phyloP scores from a whole-genome alignment of 2,797 vertebrate species.

The Sardinella longiceps region DNA sequence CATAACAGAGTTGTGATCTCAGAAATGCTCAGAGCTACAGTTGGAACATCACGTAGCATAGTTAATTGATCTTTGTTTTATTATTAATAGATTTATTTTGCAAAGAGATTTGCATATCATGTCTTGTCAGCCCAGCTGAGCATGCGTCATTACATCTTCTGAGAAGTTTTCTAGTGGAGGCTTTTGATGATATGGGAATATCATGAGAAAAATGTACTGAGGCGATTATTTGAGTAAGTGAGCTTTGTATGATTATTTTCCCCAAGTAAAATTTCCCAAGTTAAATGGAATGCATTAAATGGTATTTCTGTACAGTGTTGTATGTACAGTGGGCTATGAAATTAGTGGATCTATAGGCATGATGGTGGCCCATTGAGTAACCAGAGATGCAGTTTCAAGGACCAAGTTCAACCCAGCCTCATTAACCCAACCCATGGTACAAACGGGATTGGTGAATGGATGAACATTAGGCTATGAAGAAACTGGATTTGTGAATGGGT shows the following conservation, averaged over 20 bases:
- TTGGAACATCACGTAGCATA: neutral
- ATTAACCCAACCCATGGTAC: too few relatives aligned
- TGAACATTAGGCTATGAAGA: too few relatives aligned
- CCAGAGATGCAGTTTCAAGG: too few relatives aligned
- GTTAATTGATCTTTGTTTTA: constrained; percentile 9
- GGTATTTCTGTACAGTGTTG: neutral
- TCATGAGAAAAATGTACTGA: neutral
- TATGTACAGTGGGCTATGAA: neutral
- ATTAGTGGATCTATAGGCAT: neutral
- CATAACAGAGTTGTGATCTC: constrained; percentile 6
- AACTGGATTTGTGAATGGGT: too few relatives aligned
- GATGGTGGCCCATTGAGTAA: too few relatives aligned
- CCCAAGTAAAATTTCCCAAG: neutral
- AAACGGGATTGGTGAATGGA: too few relatives aligned
- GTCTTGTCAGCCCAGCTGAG: neutral
- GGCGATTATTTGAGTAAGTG: neutral
- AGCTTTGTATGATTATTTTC: neutral
- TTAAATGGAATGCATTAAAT: neutral
- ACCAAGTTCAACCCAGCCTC: too few relatives aligned
- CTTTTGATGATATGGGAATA: neutral
- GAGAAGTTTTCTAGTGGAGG: neutral
- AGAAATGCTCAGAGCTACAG: neutral
- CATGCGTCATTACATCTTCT: neutral
- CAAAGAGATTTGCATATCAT: constrained; percentile 14
- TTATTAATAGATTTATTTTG: constrained; percentile 15